These are phyloP conservation scores for Nomada goodeniana DNA, from an alignment of 2,888 invertebrate species.

Conservation along the genomic window DNA sequence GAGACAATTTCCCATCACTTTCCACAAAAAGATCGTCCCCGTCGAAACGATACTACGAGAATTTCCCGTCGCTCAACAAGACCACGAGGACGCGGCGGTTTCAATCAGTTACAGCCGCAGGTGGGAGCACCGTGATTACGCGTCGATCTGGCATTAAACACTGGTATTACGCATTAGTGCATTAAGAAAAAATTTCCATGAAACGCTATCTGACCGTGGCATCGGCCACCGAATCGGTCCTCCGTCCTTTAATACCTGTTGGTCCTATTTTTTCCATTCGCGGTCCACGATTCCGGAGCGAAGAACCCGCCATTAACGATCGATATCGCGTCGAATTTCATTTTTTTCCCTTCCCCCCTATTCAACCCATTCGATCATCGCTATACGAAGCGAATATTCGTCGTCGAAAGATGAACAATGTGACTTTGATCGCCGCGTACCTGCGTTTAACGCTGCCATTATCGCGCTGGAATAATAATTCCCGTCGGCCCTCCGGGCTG, in stretches of 20 bases:
- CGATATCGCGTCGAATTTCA: slow-evolving; percentile 38
- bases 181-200: slow-evolving; percentile 35
- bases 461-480: slow-evolving; percentile 60
- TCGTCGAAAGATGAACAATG: slow-evolving; percentile 63
- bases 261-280: slow-evolving; percentile 11
- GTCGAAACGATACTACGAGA: not conserved
- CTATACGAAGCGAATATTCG: not conserved
- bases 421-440: slow-evolving; percentile 62
- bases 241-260: slow-evolving; percentile 44
- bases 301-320: slow-evolving; percentile 55
- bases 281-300: slow-evolving; percentile 21
- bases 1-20: too few species aligned
- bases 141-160: slow-evolving; percentile 42
- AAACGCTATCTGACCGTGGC: slow-evolving; percentile 42
- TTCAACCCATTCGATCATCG: slow-evolving; percentile 1
- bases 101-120: slow-evolving; percentile 55
- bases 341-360: not conserved
- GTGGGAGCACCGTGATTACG: slow-evolving; percentile 41
- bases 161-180: slow-evolving; percentile 58
- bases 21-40: not conserved
- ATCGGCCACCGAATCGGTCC: slow-evolving; percentile 52
- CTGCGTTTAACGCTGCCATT: slow-evolving; percentile 65
- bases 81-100: slow-evolving; percentile 21
- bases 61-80: slow-evolving; percentile 21
- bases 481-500: not conserved